phyloP scores from a whole-genome alignment of 2,888 invertebrate genomes.

The Nematopogon swammerdamellus region DNA sequence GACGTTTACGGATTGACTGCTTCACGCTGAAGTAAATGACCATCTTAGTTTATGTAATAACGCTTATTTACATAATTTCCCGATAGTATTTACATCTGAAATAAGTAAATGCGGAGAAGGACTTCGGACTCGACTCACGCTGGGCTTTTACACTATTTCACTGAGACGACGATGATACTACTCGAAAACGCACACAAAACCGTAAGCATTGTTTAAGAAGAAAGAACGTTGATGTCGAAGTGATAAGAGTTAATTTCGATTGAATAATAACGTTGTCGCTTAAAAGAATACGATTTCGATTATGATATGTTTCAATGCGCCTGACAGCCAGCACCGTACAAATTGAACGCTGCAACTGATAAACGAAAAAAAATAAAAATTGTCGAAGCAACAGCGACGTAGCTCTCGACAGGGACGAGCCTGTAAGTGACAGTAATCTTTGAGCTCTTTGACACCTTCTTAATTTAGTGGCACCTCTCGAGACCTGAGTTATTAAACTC shows the following conservation, averaged over 20 bases:
- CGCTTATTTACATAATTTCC: constrained; percentile 49
- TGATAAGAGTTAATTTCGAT: neutral
- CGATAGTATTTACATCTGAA: constrained; percentile 51
- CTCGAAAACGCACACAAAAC: neutral
- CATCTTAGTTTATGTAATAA: constrained; percentile 46
- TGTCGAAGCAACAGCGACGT: neutral
- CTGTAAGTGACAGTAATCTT: neutral
- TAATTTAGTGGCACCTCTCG: neutral
- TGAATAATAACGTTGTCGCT: neutral
- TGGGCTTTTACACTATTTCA: neutral
- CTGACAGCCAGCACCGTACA: neutral
- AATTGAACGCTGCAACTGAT: neutral
- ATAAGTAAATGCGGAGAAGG: constrained; percentile 27
- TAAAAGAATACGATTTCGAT: neutral
- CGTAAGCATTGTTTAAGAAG: neutral
- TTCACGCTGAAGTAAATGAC: constrained; percentile 42
- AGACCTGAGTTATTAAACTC: neutral
- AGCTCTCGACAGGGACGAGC: neutral
- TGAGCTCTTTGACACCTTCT: neutral
- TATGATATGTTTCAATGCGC: neutral
- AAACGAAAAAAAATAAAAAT: neutral
- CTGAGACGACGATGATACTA: neutral
- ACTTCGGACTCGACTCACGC: neutral
- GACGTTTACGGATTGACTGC: too few relatives aligned
- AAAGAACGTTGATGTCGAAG: neutral